Base-by-base conservation (phyloP, 2,888 invertebrate species). In the Electrophaes corylata region DNA sequence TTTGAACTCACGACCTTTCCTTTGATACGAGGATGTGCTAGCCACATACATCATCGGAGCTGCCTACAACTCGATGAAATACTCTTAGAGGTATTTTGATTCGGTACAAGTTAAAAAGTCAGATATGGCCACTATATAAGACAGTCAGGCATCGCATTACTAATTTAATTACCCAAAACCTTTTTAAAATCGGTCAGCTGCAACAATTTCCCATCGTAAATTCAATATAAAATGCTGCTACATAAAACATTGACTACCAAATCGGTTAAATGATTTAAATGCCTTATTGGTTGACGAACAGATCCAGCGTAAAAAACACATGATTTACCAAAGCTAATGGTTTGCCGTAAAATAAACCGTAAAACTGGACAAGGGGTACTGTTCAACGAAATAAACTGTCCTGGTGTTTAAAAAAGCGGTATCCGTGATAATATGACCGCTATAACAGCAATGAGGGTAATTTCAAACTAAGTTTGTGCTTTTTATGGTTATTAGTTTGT, bases 261-360 rank as follows among this genome's bases (percentile, higher is more conserved):
- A 55, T 54, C 57, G 47, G 40, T 62, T 56, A 53, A 52, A 62
- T 57, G 57, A 57, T 53, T 45, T 31, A 45, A 43, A 50, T 26
- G n/a, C 49, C 23, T 10, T 57, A 53, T 55, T 62, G 64, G 56
- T 62, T 62, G 62, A 62, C 49, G 52, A 52, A 52, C 43, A 49
- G 50, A 54, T 57, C 41, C 44, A 53, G 54, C 55, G 50, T 35
- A 55, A 47, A 58, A 64, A 59, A 61, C 12, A 12, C 23, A 41
- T 37, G 51, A 43, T 26, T 23, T 43, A 46, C 46, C 47, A 14
- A 35, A 31, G 20, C 43, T 58, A 54, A 53, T 54, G 51, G 57
- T 41, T 35, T 31, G 47, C 59, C 62, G 65, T 68, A 68, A 68
- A 68, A 50, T 18, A 16, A 44, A 44, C 56, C 57, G 56, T 66